Conservation (phyloP, 2,797 vertebrate species). For the Staurois parvus region DNA sequence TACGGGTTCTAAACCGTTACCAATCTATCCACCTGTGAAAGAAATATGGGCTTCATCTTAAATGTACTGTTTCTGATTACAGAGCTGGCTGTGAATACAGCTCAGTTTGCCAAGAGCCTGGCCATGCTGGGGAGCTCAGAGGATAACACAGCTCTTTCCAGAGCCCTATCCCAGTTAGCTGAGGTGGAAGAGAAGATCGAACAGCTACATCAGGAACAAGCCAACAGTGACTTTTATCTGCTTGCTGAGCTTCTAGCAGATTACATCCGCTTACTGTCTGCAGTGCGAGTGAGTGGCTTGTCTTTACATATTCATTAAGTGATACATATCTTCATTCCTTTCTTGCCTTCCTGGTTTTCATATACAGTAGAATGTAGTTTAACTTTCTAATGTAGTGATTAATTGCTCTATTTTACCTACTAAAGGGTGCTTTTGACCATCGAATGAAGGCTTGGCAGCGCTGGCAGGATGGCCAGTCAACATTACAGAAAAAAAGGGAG, state of each 20-base stretch:
- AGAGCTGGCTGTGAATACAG: slow-evolving; percentile 89
- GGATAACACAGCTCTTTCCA: slow-evolving; percentile 95
- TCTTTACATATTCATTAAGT: background rate
- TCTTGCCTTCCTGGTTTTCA: too few species aligned
- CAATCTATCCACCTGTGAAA: background rate
- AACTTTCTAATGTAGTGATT: background rate
- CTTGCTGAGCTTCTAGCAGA: slow-evolving; percentile 93
- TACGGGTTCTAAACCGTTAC: background rate
- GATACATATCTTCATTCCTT: too few species aligned
- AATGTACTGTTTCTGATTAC: background rate
- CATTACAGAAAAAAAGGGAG: slow-evolving; percentile 95
- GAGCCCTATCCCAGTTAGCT: slow-evolving; percentile 94
- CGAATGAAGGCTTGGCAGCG: slow-evolving; percentile 97
- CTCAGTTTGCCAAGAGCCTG: slow-evolving; percentile 93
- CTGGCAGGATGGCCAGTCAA: slow-evolving; percentile 94
- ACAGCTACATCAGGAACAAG: slow-evolving; percentile 94
- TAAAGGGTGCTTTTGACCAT: slow-evolving; percentile 93
- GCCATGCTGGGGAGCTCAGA: slow-evolving; percentile 98
- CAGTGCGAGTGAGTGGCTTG: slow-evolving; percentile 82
- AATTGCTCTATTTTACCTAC: slow-evolving; percentile 2
- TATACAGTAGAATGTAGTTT: background rate
- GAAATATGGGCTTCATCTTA: background rate
- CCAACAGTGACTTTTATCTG: slow-evolving; percentile 89
- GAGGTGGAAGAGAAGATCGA: slow-evolving; percentile 98
- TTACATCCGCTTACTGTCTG: slow-evolving; percentile 92